These are phyloP conservation scores for Cacoxenus indagator DNA, from an alignment of 2,888 invertebrate species.

Conservation along the genomic window DNA sequence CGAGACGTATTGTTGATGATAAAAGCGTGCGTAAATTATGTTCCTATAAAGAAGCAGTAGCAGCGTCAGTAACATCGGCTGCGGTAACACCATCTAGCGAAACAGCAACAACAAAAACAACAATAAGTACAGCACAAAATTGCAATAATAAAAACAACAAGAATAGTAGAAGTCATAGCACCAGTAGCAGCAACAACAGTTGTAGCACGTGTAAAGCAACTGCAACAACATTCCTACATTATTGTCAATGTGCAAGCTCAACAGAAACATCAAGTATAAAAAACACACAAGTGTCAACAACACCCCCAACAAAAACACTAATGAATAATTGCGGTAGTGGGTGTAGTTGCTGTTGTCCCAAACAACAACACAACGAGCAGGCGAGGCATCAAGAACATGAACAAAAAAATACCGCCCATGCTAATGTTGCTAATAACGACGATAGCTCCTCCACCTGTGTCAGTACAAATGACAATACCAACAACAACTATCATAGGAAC, in stretches of 20 bases:
- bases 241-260: conserved; percentile 13
- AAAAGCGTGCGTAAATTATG: conserved; percentile 27
- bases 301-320: neutral
- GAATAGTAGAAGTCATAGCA: neutral
- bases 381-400: conserved; percentile 21
- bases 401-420: conserved; percentile 6
- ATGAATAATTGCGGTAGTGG: neutral
- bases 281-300: conserved; percentile 10
- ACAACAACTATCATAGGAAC: conserved; percentile 13
- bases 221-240: conserved; percentile 40
- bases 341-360: neutral
- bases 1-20: neutral
- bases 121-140: neutral
- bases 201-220: neutral
- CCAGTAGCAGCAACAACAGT: neutral
- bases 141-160: conserved; percentile 19
- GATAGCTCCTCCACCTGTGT: conserved; percentile 35
- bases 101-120: conserved; percentile 21
- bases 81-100: neutral
- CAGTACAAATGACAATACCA: conserved; percentile 52
- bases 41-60: conserved; percentile 39
- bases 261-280: neutral
- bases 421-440: conserved; percentile 45
- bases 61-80: conserved; percentile 29
- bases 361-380: neutral